Evolutionary conservation across 1,140 invertebrate genomes (phyloP).

Genomic region (Brachionus paranguensis): DNA sequence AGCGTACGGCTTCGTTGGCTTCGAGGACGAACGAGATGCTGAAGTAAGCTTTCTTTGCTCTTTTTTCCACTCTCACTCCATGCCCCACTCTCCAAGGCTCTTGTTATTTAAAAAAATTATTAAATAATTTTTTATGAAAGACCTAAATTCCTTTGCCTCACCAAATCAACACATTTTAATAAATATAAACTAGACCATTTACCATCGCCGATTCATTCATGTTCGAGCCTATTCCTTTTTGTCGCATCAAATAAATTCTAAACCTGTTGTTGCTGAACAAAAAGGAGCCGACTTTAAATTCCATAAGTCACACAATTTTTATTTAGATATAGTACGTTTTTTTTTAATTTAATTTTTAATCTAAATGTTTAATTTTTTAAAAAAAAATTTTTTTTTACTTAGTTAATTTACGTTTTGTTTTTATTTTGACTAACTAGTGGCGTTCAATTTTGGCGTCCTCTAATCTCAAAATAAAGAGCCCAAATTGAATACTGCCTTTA

Average conservation of each 20-base stretch:
- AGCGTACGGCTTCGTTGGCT: slow-evolving; percentile 48
- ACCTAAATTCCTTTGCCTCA: background rate
- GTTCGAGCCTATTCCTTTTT: background rate
- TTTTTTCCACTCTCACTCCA: background rate
- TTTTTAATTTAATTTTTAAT: background rate
- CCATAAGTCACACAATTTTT: background rate
- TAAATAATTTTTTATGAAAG: background rate
- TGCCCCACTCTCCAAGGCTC: background rate
- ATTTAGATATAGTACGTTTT: background rate
- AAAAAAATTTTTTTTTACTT: background rate
- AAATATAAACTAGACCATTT: background rate
- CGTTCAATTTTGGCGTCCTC: background rate
- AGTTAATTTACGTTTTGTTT: background rate
- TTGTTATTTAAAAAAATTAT: background rate
- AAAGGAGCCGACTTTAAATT: background rate
- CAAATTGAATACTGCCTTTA: background rate
- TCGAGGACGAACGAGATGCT: slow-evolving; percentile 46
- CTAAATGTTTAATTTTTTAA: background rate
- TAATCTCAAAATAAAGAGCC: background rate
- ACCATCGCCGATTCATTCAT: background rate
- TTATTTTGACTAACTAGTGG: background rate
- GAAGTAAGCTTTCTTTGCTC: slow-evolving; percentile 43
- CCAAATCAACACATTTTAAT: background rate
- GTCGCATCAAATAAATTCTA: background rate
- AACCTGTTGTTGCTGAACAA: background rate